Conservation (phyloP, 2,888 invertebrate genomes). For the Argyra leucocephala region DNA sequence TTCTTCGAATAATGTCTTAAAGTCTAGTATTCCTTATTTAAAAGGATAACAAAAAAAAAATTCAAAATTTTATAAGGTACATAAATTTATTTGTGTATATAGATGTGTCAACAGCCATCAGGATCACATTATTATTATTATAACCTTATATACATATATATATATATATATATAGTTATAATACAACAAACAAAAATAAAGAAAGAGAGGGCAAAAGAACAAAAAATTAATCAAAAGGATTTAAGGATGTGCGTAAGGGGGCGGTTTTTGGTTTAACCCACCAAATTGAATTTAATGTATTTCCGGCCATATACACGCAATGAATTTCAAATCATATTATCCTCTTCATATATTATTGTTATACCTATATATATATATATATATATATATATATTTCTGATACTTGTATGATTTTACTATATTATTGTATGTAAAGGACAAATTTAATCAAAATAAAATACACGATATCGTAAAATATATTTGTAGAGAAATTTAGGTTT, state of each 20-base stretch:
- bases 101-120: not conserved
- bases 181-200: too few species aligned
- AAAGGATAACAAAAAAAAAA: too few species aligned
- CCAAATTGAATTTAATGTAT: constrained; percentile 6
- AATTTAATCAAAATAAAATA: constrained; percentile 1
- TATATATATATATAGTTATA: too few species aligned
- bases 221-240: not conserved
- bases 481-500: too few species aligned
- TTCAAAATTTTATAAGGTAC: not conserved
- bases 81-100: too few species aligned
- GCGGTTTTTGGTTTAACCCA: constrained; percentile 6
- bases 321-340: not conserved
- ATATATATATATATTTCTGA: not conserved
- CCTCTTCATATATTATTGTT: not conserved
- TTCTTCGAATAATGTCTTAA: too few species aligned
- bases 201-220: too few species aligned
- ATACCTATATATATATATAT: not conserved
- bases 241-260: constrained; percentile 6
- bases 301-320: constrained; percentile 2
- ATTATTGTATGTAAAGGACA: not conserved
- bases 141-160: not conserved
- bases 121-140: not conserved
- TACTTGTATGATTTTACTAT: not conserved
- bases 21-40: too few species aligned
- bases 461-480: not conserved